Conservation (phyloP, 2,113 vertebrate genomes). For the Onychostoma macrolepis region DNA sequence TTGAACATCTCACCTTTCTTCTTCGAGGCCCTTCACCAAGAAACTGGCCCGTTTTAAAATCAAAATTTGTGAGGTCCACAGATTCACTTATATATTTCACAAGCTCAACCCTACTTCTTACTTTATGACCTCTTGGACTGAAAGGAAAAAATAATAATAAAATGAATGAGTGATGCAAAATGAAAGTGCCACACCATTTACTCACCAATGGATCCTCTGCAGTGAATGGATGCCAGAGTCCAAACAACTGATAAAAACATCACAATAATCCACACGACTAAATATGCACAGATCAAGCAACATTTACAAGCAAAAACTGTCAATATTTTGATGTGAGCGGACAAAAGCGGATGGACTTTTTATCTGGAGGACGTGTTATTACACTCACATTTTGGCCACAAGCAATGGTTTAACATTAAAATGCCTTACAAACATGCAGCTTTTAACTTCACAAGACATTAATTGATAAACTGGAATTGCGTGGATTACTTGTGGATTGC, state of each 20-base stretch:
- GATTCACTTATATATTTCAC: slow-evolving; percentile 72
- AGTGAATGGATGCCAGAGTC: background rate
- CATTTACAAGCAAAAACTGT: background rate
- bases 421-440: background rate
- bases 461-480: background rate
- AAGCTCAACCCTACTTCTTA: slow-evolving; percentile 86
- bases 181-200: background rate
- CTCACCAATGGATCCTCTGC: background rate
- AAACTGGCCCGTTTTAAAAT: slow-evolving; percentile 83
- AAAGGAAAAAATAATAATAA: background rate
- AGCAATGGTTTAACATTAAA: background rate
- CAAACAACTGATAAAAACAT: background rate
- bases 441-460: background rate
- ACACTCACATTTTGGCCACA: background rate
- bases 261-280: background rate
- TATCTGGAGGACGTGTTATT: background rate
- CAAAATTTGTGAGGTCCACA: slow-evolving; percentile 79
- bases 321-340: background rate
- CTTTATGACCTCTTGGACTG: slow-evolving; percentile 82
- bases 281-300: background rate
- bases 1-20: slow-evolving; percentile 56
- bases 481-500: background rate
- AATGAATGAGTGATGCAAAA: background rate
- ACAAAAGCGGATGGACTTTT: no score
- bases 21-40: slow-evolving; percentile 49